These are phyloP conservation scores for Morone saxatilis DNA, from an alignment of 2,113 vertebrate species.

Conservation along the genomic window DNA sequence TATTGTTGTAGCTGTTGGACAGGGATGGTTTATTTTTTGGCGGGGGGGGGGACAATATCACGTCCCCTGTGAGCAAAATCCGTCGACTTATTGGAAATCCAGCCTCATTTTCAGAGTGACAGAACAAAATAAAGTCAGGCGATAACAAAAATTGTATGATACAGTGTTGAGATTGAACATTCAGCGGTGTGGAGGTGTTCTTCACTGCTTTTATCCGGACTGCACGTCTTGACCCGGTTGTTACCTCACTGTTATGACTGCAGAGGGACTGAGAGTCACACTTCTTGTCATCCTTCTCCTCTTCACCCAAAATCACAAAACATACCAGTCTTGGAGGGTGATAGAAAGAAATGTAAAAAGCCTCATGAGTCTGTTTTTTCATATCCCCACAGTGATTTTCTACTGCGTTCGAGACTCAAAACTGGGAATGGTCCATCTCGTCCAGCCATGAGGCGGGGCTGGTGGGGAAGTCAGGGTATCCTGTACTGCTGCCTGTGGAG, in stretches of 20 bases:
- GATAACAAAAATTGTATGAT: constrained; percentile 59
- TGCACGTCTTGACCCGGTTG: constrained; percentile 26
- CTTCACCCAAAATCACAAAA: constrained; percentile 59
- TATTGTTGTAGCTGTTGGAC: constrained; percentile 53
- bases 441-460: constrained; percentile 99
- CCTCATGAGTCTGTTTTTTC: constrained; percentile 44
- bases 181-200: constrained; percentile 51
- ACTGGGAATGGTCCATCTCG: constrained; percentile 99
- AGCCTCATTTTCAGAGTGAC: constrained; percentile 59
- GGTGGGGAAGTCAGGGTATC: constrained; percentile 98
- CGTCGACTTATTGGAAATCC: constrained; percentile 60
- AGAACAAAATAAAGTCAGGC: constrained; percentile 62
- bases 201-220: constrained; percentile 48
- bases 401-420: constrained; percentile 83
- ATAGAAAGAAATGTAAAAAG: constrained; percentile 76
- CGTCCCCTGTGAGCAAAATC: constrained; percentile 54
- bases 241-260: constrained; percentile 21
- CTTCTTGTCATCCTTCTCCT: constrained; percentile 46
- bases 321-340: constrained; percentile 54
- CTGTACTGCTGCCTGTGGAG: constrained; percentile 98
- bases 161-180: constrained; percentile 62
- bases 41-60: background rate
- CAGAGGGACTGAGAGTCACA: constrained; percentile 34
- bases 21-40: constrained; percentile 42
- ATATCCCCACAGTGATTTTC: constrained; percentile 30